Conservation (phyloP, 2,113 vertebrate species). For the Agapornis roseicollis region DNA sequence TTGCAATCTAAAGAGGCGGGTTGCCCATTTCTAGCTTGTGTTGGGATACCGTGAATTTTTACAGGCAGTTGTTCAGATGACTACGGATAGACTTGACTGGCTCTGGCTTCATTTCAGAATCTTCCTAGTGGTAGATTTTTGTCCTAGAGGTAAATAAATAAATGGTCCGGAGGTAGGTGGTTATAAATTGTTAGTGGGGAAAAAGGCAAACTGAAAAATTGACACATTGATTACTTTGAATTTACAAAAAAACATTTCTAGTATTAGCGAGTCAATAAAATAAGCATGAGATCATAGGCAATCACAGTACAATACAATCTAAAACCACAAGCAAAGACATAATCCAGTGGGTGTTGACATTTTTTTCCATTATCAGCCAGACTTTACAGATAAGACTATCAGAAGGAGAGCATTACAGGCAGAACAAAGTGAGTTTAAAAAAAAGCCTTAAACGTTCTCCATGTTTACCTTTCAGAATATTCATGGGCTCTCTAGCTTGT, state of each 20-base stretch:
- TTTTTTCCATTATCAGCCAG: slow-evolving; percentile 4
- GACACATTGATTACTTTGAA: not conserved
- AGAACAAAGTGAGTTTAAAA: slow-evolving; percentile 4
- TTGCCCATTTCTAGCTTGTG: slow-evolving; percentile 24
- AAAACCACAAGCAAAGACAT: slow-evolving; percentile 8
- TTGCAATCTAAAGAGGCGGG: not conserved
- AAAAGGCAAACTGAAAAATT: not conserved
- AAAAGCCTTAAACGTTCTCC: not conserved
- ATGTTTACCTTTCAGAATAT: slow-evolving; percentile 16
- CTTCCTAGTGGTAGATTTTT: not conserved
- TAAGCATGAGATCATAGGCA: not conserved
- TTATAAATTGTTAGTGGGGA: not conserved
- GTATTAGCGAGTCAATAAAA: slow-evolving; percentile 16
- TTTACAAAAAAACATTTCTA: not conserved
- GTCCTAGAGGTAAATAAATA: slow-evolving; percentile 20
- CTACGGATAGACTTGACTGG: slow-evolving; percentile 12
- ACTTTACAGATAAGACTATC: slow-evolving; percentile 7
- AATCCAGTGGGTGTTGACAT: slow-evolving; percentile 2
- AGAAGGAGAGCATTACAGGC: not conserved
- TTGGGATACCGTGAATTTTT: not conserved
- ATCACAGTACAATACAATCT: not conserved
- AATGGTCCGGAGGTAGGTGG: not conserved
- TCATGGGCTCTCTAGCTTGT: not conserved
- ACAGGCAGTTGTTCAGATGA: not conserved
- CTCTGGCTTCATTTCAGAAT: slow-evolving; percentile 16